Evolutionary conservation across 64 coral and sea anemone species (phyloP).

Genomic region (Dendrophyllia cribrosa): DNA sequence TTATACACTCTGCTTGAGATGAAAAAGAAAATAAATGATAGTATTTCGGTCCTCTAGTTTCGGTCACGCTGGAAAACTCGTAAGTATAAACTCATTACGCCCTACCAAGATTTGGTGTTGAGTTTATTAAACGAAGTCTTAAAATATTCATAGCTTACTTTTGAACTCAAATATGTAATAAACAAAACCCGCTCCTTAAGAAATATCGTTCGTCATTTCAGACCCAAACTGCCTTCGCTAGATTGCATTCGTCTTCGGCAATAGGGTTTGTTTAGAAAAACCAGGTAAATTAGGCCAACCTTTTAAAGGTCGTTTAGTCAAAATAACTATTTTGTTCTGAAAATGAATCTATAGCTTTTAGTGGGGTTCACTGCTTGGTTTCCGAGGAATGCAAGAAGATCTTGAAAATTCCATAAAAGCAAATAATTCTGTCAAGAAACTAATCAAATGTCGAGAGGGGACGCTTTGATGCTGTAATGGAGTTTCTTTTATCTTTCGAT

Average conservation of each 20-base stretch:
- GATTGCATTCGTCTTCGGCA: background rate
- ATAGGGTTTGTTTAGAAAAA: background rate
- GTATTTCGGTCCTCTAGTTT: too few species aligned
- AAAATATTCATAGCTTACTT: constrained; percentile 49
- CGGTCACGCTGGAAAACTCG: too few species aligned
- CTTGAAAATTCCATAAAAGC: constrained; percentile 8
- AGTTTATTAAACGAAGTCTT: constrained; percentile 34
- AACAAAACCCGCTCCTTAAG: background rate
- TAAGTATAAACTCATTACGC: background rate
- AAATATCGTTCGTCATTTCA: background rate
- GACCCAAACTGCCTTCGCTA: background rate
- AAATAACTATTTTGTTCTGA: background rate
- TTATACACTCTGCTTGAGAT: too few species aligned
- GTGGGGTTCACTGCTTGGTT: background rate
- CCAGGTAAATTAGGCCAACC: background rate
- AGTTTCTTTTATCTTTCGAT: background rate
- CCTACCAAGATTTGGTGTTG: background rate
- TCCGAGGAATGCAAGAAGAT: constrained; percentile 30
- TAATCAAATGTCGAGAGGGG: background rate
- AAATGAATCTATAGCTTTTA: background rate
- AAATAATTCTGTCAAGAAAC: constrained; percentile 15
- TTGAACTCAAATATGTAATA: constrained; percentile 17
- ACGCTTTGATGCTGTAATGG: background rate
- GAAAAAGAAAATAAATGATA: too few species aligned
- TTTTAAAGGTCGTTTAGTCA: background rate